phyloP scores from a whole-genome alignment of 53 echinoderm and acorn worm species.

The Hippasteria phrygiana region DNA sequence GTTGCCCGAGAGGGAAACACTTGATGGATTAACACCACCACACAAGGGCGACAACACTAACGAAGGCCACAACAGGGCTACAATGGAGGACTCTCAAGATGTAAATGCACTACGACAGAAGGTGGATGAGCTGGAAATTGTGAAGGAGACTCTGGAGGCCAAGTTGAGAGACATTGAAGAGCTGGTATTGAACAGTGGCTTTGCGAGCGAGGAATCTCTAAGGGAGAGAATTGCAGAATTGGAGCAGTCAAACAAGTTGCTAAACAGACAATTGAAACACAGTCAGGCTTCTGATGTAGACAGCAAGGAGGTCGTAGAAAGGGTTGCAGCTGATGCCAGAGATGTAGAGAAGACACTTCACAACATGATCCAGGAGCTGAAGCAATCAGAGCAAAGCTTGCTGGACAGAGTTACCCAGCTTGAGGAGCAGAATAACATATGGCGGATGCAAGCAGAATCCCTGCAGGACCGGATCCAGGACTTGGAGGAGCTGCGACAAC shows the following conservation, averaged over 20 bases:
- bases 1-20: not conserved
- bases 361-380: constrained; percentile 76
- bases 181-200: constrained; percentile 83
- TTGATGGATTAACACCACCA: not conserved
- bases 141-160: constrained; percentile 72
- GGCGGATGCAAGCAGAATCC: constrained; percentile 72
- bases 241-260: constrained; percentile 75
- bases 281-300: constrained; percentile 59
- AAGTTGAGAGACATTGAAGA: constrained; percentile 80
- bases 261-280: constrained; percentile 72
- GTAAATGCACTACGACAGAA: constrained; percentile 43
- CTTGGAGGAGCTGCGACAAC: constrained; percentile 71
- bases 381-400: constrained; percentile 76
- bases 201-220: constrained; percentile 80
- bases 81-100: constrained; percentile 48
- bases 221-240: constrained; percentile 78
- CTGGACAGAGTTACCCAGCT: constrained; percentile 80
- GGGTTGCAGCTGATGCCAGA: constrained; percentile 65
- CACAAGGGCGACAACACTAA: constrained; percentile 12
- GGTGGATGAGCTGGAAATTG: constrained; percentile 60
- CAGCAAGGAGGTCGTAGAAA: constrained; percentile 59
- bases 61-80: not conserved
- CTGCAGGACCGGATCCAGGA: constrained; percentile 76
- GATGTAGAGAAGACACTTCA: constrained; percentile 69
- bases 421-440: constrained; percentile 66